Percentiles rank a stretch among this genome's conserved stretches.
These are phyloP conservation scores for Acanthosepion lycidas DNA, from an alignment of 2,888 invertebrate species.

Conservation along the genomic window DNA sequence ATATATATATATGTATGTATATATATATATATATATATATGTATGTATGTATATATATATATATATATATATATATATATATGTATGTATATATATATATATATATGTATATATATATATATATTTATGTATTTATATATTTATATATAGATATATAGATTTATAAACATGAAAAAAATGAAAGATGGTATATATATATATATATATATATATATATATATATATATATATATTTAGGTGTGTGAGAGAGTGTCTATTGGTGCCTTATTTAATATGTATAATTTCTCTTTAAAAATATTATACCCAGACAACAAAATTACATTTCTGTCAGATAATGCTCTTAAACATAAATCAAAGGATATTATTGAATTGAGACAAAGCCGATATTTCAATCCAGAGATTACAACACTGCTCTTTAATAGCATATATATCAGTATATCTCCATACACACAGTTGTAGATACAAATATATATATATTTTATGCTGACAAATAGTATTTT, in stretches of 20 bases:
- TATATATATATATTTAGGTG: not conserved
- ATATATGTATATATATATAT: not conserved
- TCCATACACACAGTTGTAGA: not conserved
- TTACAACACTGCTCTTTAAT: not conserved
- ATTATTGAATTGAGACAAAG: not conserved
- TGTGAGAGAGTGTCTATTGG: not conserved
- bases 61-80: not conserved
- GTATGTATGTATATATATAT: too few species aligned
- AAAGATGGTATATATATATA: not conserved
- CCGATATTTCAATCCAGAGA: conserved; percentile 33
- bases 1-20: not conserved
- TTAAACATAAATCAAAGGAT: conserved; percentile 4
- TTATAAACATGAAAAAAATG: too few species aligned
- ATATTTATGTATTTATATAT: not conserved
- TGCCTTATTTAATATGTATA: conserved; percentile 11
- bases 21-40: not conserved
- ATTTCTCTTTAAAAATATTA: not conserved
- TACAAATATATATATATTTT: not conserved
- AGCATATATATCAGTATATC: not conserved
- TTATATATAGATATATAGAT: not conserved
- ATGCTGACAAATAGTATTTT: not conserved
- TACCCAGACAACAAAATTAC: not conserved
- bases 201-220: not conserved
- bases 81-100: not conserved
- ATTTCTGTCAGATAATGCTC: conserved; percentile 18